These are phyloP conservation scores for Porites evermanni DNA, from an alignment of 92 coral and sea anemone genomes.

Conservation along the genomic window DNA sequence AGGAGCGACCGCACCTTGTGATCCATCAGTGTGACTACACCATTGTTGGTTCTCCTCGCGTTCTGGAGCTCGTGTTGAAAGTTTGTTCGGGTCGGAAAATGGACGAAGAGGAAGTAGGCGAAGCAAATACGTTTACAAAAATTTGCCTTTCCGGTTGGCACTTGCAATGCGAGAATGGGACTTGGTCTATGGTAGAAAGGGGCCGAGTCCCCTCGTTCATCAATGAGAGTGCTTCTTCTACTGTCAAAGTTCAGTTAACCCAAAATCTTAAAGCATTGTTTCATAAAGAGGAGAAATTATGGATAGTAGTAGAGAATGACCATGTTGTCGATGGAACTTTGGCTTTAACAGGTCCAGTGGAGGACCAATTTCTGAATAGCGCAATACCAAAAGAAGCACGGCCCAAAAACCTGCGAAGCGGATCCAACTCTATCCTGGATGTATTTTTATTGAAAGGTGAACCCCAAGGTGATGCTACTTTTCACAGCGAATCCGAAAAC, in stretches of 20 bases:
- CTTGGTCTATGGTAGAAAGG: constrained; percentile 15
- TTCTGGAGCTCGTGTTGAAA: constrained; percentile 21
- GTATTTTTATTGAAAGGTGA: neutral
- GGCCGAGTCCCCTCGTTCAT: neutral
- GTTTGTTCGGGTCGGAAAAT: constrained; percentile 13
- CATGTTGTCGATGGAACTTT: neutral
- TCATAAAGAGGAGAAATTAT: constrained; percentile 27
- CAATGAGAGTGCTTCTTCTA: neutral
- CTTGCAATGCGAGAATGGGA: constrained; percentile 8
- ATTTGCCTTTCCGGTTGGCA: constrained; percentile 54
- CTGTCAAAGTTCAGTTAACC: constrained; percentile 12
- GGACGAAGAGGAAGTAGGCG: constrained; percentile 52
- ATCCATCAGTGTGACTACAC: constrained; percentile 30
- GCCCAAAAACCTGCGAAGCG: neutral
- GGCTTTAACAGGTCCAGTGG: neutral
- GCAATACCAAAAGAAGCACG: neutral
- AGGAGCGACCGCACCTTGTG: neutral
- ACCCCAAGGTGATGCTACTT: neutral
- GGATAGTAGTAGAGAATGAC: constrained; percentile 30
- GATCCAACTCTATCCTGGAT: neutral
- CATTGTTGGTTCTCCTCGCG: constrained; percentile 31
- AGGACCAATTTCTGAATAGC: neutral
- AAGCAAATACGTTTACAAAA: constrained; percentile 8
- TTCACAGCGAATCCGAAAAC: neutral
- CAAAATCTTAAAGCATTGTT: constrained; percentile 11